Evolutionary conservation across 2,888 invertebrate species (phyloP).

Genomic region (Leptarthrus brevirostris): DNA sequence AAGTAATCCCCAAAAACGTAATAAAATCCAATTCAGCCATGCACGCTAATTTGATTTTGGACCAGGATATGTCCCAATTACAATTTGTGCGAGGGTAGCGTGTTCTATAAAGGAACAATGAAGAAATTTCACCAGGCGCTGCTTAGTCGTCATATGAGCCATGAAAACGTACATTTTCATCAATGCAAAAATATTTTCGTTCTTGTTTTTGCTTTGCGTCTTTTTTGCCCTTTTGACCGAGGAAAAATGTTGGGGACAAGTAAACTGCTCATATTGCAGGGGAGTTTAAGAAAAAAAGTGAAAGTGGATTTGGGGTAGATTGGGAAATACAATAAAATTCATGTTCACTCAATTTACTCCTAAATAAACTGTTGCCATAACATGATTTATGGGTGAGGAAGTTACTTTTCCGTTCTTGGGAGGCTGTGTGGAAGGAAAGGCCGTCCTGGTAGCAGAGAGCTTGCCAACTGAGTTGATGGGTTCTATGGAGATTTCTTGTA

Average conservation of each 20-base stretch:
- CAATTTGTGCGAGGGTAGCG: slow-evolving; percentile 21
- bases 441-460: not conserved
- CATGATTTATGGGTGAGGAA: slow-evolving; percentile 52
- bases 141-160: slow-evolving; percentile 9
- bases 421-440: too few species aligned
- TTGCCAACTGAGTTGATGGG: too few species aligned
- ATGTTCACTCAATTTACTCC: slow-evolving; percentile 54
- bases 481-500: not conserved
- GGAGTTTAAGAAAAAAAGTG: not conserved
- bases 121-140: not conserved
- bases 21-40: slow-evolving; percentile 42
- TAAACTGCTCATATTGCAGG: slow-evolving; percentile 19
- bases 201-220: not conserved
- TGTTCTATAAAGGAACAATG: not conserved
- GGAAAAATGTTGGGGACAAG: slow-evolving; percentile 4
- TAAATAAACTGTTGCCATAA: slow-evolving; percentile 55
- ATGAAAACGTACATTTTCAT: slow-evolving; percentile 44
- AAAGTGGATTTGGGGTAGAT: slow-evolving; percentile 19
- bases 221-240: not conserved
- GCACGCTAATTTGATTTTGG: slow-evolving; percentile 36
- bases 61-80: slow-evolving; percentile 44
- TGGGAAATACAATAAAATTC: slow-evolving; percentile 54
- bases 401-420: slow-evolving; percentile 11
- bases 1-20: slow-evolving; percentile 11
- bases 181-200: slow-evolving; percentile 30